A percentile compares a stretch with the other conserved stretches of the same genome.
Conservation (phyloP, 2,888 invertebrate genomes). For the Tiliacea citrago region DNA sequence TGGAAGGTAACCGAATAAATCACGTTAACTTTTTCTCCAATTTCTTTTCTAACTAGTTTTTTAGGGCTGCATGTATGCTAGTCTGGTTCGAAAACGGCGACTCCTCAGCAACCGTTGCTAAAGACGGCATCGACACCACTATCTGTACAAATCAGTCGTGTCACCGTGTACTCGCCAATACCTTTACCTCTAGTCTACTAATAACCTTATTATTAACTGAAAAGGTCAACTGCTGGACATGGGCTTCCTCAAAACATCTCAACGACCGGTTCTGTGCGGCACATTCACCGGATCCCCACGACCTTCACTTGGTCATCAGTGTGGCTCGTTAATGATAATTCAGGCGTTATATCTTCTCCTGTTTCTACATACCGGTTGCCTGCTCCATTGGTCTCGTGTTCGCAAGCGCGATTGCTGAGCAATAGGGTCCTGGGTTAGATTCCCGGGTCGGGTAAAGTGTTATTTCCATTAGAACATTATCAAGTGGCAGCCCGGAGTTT, state of each 20-base stretch:
- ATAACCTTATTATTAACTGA: too few species aligned
- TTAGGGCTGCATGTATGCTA: too few species aligned
- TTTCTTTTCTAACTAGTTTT: not conserved
- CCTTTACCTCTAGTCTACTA: too few species aligned
- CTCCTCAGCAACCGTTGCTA: too few species aligned
- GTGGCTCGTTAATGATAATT: not conserved
- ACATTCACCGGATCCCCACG: not conserved
- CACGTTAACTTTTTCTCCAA: not conserved
- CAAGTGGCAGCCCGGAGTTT: not conserved
- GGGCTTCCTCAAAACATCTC: not conserved
- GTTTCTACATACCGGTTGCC: constrained; percentile 67
- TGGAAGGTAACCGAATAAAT: constrained; percentile 32
- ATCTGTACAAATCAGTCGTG: too few species aligned
- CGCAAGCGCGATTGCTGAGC: too few species aligned
- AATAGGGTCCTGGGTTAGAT: not conserved
- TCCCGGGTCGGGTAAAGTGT: not conserved
- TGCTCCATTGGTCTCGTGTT: not conserved
- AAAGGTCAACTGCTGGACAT: not conserved
- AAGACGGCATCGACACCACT: too few species aligned
- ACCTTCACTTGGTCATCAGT: not conserved
- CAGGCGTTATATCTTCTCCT: not conserved
- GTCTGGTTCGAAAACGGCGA: too few species aligned
- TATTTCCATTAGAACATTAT: not conserved
- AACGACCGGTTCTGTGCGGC: too few species aligned
- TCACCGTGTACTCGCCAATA: too few species aligned